A percentile compares a stretch with the other conserved stretches of the same genome.
Conservation (phyloP, 2,113 vertebrate genomes). For the Bos indicus region DNA sequence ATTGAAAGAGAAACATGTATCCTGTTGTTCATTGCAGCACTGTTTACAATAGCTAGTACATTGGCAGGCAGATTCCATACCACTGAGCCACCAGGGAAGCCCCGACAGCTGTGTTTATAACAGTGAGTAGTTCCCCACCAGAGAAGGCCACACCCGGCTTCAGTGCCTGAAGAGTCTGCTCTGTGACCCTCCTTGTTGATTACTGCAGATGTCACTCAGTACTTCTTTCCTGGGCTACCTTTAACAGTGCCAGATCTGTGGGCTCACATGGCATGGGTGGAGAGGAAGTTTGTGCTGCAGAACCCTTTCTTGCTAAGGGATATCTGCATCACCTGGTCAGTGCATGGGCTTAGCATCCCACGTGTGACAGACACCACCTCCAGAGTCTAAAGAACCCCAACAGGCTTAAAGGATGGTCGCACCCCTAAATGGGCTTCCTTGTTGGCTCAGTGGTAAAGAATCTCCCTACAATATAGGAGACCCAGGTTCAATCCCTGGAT, state of each 20-base stretch:
- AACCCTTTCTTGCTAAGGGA: background rate
- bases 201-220: no score
- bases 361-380: background rate
- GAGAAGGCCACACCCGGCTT: background rate
- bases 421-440: background rate
- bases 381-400: background rate
- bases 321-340: background rate
- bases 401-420: background rate
- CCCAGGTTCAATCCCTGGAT: background rate
- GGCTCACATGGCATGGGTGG: rapidly evolving
- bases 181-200: background rate
- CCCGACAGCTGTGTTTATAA: background rate
- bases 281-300: background rate
- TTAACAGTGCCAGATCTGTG: rapidly evolving
- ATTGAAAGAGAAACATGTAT: background rate
- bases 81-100: background rate
- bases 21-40: background rate
- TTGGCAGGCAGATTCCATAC: background rate
- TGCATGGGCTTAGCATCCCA: background rate
- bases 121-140: background rate
- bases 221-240: background rate
- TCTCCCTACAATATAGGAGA: background rate
- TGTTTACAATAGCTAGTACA: background rate
- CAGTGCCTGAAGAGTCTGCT: background rate
- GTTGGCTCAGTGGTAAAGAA: background rate